These are phyloP conservation scores for Hyphantria cunea DNA, from an alignment of 1,140 invertebrate genomes.

Conservation along the genomic window DNA sequence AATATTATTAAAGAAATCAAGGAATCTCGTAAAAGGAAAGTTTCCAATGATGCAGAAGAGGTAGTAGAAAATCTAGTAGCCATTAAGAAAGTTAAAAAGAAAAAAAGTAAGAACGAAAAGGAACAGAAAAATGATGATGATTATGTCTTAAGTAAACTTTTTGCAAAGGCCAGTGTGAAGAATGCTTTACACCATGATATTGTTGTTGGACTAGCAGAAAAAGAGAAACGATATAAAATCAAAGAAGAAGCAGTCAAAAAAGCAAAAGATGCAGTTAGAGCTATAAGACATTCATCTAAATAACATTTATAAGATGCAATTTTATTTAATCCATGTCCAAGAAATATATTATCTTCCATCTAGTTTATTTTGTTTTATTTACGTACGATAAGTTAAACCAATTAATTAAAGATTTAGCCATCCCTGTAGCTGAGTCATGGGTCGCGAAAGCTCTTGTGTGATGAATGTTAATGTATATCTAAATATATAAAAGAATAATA, in stretches of 20 bases:
- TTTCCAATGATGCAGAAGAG: constrained; percentile 41
- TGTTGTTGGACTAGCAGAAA: constrained; percentile 79
- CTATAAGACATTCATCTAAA: constrained; percentile 80
- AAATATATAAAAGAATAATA: too few species aligned
- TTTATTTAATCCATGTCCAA: too few species aligned
- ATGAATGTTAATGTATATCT: too few species aligned
- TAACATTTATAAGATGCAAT: constrained; percentile 31
- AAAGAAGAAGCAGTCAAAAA: constrained; percentile 79
- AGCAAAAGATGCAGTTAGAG: constrained; percentile 79
- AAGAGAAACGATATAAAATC: constrained; percentile 74
- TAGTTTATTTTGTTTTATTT: too few species aligned
- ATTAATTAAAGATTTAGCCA: too few species aligned
- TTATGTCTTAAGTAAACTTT: constrained; percentile 83
- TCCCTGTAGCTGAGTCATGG: too few species aligned
- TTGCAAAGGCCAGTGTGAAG: constrained; percentile 82
- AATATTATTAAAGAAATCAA: constrained; percentile 23
- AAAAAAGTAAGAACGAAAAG: constrained; percentile 56
- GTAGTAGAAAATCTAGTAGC: constrained; percentile 64
- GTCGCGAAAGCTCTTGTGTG: too few species aligned
- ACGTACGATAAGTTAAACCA: too few species aligned
- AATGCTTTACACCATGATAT: constrained; percentile 83
- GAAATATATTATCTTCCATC: too few species aligned
- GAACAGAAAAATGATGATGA: constrained; percentile 76
- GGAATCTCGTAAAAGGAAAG: constrained; percentile 51
- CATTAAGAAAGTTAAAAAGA: constrained; percentile 67